Base-by-base conservation (phyloP, 2,888 invertebrate genomes). In the Apamea crenata region DNA sequence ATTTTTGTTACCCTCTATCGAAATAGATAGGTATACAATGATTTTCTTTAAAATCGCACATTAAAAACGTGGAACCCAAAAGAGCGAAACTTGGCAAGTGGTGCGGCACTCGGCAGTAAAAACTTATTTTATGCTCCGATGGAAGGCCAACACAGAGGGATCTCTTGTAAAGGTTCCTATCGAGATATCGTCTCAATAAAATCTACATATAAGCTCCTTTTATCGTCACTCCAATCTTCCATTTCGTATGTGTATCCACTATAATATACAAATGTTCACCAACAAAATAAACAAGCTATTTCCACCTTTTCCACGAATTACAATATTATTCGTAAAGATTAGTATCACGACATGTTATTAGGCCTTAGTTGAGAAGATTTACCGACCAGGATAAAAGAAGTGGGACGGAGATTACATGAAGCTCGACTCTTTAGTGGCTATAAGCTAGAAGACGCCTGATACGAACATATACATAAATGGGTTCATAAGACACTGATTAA, bases 111-210 rank as follows among this genome's bases (percentile, higher is more conserved):
- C 77, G 85, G 80, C 83, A 85, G 87, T 91, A 88, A 90, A 89
- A 91, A 87, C 85, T 88, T 88, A 88, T 90, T 90, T 89, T 87
- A 90, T 87, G 87, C 85, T 80, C 66, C 66, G 73, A 77, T 82
- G 71, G 78, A 68, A 73, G 78, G 80, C 81, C 84, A 76, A 80
- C 82, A 84, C 81, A 81, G 71, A 80, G 81, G 82, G 85, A 83
- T 87, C 82, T 83, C 89, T 89, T 88, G 90, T 90, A 90, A 89
- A 89, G 87, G 87, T 89, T 88, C 90, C 88, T 89, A 88, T 91
- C 88, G 85, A 88, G 86, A 91, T 91, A 91, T 89, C 90, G 89
- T 88, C 89, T 90, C 93, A 92, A 93, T 93, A 93, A 92, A 92
- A 93, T 93, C 91, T 93, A 91, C 93, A 93, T 92, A 90, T 85